Base-by-base conservation (phyloP, 2,888 invertebrate species). In the Pristionchus japonicus region DNA sequence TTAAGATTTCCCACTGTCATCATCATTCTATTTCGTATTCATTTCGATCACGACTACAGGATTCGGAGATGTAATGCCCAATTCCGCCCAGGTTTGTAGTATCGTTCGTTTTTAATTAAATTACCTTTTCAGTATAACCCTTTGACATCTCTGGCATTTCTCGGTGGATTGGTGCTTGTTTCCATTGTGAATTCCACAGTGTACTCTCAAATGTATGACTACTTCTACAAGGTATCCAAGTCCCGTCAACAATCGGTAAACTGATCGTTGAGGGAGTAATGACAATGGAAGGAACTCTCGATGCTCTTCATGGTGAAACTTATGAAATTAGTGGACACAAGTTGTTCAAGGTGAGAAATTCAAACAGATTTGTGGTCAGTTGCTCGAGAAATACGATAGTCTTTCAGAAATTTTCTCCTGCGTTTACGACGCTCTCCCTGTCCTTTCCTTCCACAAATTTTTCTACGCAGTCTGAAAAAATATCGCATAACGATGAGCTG, bases 11-110 rank as follows among this genome's bases (percentile, higher is more conserved):
- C 13, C 43, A 13, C 89, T 90, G 31, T 86, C 87, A 49, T 89
- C 90, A 37, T 91, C 92, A 0, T 90, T 92, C 52, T 92, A 92
- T 88, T 92, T 92, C 88, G 91, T 91, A 17, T 91, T 92, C 86
- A 92, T 92, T 67, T 91, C 91, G 84, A 88, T 92, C 47, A 91
- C 92, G 11, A 92, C 92, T 17, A 92, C 92, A 57, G 92, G 92
- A 57, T 82, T 92, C 15, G 92, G 92, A 40, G 92, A 92, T 89
- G 90, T 92, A 15, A 92, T 92, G 92, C 92, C 92, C 17, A 47
- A 49, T 11, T 52, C 82, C 0, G 52, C 43, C 17, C 82, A 83
- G 49, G 82, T 83, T 11, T 2, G 3, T 27, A 47, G 3, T 31
- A 23, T 15, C 13, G 1, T 43, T 20, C 40, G 6, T 43, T 31